These are phyloP conservation scores for Cepaea nemoralis DNA, from an alignment of 1,140 invertebrate genomes.

Conservation along the genomic window DNA sequence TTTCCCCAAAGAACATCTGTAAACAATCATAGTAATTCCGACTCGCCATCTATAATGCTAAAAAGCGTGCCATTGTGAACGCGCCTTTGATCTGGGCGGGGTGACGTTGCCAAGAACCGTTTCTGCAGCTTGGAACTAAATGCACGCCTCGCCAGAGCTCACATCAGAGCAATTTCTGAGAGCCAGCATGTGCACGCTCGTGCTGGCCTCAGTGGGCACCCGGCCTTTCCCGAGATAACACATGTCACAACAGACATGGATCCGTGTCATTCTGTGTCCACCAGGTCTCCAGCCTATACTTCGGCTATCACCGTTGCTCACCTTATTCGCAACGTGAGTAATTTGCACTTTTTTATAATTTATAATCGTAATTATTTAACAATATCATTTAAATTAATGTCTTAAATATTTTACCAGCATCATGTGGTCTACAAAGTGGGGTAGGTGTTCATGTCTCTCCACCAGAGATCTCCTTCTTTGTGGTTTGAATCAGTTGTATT, in stretches of 20 bases:
- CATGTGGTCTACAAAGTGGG: no score
- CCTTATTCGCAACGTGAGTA: conserved; percentile 41
- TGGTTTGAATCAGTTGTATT: no score
- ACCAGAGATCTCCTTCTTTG: no score
- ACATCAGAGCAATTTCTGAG: conserved; percentile 23
- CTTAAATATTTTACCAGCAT: no score
- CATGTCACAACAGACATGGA: conserved; percentile 37
- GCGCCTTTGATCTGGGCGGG: neutral
- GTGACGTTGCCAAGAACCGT: neutral
- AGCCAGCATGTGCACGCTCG: conserved; percentile 21
- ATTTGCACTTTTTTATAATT: neutral
- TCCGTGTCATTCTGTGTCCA: conserved; percentile 42
- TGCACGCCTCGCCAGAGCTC: neutral
- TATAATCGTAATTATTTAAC: no score
- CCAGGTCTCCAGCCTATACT: conserved; percentile 39
- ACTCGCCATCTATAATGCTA: neutral
- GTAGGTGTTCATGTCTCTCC: no score
- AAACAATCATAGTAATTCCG: no score
- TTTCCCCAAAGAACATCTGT: no score
- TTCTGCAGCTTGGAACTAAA: neutral
- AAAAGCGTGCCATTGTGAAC: neutral
- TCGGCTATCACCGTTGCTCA: conserved; percentile 39
- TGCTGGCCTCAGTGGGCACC: conserved; percentile 37
- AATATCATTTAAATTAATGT: no score
- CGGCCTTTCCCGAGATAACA: conserved; percentile 25